Percentiles rank a stretch among this genome's conserved stretches.
Evolutionary conservation across 2,797 vertebrate genomes (phyloP).

Genomic region (Balearica regulorum): DNA sequence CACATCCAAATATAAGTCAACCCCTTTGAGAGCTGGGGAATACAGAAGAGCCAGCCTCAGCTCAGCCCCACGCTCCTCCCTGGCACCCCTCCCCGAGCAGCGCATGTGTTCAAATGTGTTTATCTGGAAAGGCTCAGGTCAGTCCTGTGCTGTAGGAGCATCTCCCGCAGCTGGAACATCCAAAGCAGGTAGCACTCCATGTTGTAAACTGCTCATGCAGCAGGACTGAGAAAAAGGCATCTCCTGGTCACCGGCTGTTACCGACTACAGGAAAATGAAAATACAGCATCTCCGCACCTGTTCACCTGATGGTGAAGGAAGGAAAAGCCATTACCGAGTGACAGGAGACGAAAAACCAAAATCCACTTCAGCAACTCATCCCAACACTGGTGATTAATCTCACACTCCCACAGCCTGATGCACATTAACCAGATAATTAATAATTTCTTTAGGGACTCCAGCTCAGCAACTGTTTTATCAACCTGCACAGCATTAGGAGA

Average conservation of each 20-base stretch:
- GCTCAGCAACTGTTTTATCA: conserved; percentile 91
- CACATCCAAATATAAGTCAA: conserved; percentile 14
- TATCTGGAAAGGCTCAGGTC: neutral
- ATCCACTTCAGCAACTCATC: conserved; percentile 84
- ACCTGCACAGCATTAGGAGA: conserved; percentile 75
- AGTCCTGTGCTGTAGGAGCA: conserved; percentile 32
- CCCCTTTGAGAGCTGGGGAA: neutral
- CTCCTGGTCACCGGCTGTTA: conserved; percentile 79
- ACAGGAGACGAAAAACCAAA: conserved; percentile 82
- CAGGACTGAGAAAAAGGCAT: conserved; percentile 72
- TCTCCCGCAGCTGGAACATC: conserved; percentile 61
- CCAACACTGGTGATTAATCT: conserved; percentile 93
- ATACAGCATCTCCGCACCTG: conserved; percentile 82
- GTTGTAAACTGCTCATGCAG: conserved; percentile 77
- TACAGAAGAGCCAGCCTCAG: neutral
- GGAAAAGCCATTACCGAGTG: conserved; percentile 81
- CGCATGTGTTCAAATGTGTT: neutral
- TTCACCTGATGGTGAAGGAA: conserved; percentile 81
- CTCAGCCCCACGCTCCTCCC: neutral
- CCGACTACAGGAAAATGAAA: conserved; percentile 78
- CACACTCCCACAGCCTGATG: conserved; percentile 90
- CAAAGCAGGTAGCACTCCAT: conserved; percentile 21
- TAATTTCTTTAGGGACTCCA: conserved; percentile 94
- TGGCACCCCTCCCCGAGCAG: neutral
- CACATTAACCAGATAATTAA: conserved; percentile 99